Evolutionary conservation across 2,888 invertebrate species (phyloP), one percentile per base, ranked within the genome.

Genomic region (Eupithecia inturbata): DNA sequence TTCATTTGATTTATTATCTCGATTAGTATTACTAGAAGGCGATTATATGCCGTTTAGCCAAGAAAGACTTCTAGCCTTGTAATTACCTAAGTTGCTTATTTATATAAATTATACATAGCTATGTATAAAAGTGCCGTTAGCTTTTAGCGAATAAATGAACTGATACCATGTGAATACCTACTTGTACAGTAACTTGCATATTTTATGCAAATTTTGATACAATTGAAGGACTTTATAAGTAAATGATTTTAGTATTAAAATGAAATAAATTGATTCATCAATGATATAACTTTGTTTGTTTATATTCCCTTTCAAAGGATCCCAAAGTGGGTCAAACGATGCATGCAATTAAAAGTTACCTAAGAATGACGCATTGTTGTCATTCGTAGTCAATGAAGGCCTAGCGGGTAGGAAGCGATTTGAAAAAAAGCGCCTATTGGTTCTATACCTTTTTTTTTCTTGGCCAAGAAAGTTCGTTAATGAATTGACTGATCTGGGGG

Each of bases 1-100:
- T 81, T 82, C 81, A 80, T 77, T 66, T 76, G 70, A 76, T 79
- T 83, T 82, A 83, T 84, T 84, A 87, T 90, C 82, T 87, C 85
- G 83, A 87, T 85, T 87, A 89, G 87, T 91, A 91, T 91, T 91
- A 91, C 86, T 88, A 88, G 88, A 76, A 84, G 90, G 92, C 88
- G 85, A 81, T 79, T 80, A 78, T 74, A 83, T 87, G 91, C 91
- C 91, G 86, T 84, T 88, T 90, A 92, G 90, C 88, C 90, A 89
- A 88, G 89, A 92, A 93, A 93, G 92, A 92, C 93, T 93, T 92
- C 88, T 91, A 90, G 89, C 87, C 82, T 85, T 88, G 86, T 85
- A 85, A 78, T 79, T 79, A 78, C 70, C 84, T 85, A 91, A 88
- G 87, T 88, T 89, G 89, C 91, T 88, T 91, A 91, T 91, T 92